These are phyloP conservation scores for Vireo altiloquus DNA, from an alignment of 2,113 vertebrate genomes.

Conservation along the genomic window DNA sequence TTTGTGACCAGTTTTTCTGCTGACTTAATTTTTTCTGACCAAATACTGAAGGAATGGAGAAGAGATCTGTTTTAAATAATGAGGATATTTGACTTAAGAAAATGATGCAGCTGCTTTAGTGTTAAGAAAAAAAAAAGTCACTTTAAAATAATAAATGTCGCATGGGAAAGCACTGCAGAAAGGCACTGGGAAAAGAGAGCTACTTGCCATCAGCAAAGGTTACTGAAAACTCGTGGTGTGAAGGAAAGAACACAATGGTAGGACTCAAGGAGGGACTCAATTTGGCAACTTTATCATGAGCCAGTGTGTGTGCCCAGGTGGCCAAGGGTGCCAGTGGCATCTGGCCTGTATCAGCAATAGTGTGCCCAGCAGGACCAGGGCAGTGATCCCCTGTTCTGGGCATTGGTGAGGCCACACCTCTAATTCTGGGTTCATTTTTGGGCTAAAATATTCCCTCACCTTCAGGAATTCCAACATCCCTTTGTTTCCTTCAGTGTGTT, in stretches of 20 bases:
- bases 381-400: background rate
- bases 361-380: background rate
- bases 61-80: conserved; percentile 28
- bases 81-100: background rate
- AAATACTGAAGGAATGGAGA: background rate
- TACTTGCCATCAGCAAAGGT: background rate
- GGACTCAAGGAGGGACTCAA: background rate
- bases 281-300: background rate
- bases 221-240: background rate
- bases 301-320: background rate
- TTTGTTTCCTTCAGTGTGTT: background rate
- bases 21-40: conserved; percentile 16
- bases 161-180: background rate
- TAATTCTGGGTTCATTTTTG: background rate
- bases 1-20: conserved; percentile 1
- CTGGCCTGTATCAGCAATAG: background rate
- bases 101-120: background rate
- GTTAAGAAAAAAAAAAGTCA: background rate
- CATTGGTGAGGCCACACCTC: background rate
- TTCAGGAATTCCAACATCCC: background rate
- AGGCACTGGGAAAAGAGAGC: background rate
- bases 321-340: background rate
- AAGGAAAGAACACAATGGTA: background rate
- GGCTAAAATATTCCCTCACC: background rate
- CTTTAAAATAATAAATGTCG: too few species aligned